Conservation (phyloP, 1,140 invertebrate genomes). For the Charaxes varanes region DNA sequence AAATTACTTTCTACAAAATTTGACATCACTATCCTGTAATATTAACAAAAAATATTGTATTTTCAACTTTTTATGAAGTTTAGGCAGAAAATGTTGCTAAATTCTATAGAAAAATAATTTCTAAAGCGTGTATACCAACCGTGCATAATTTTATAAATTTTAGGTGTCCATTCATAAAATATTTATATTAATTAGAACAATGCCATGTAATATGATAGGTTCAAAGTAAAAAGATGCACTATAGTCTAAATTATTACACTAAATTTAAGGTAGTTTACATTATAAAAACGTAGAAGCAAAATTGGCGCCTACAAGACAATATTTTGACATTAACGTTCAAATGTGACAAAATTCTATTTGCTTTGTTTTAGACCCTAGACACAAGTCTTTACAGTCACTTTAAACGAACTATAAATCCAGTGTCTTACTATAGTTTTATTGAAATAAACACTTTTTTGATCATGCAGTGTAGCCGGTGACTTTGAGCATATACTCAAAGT, state of each 20-base stretch:
- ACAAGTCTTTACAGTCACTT: not conserved
- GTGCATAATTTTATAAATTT: constrained; percentile 33
- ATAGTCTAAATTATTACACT: not conserved
- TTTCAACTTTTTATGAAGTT: not conserved
- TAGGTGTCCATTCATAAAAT: no score
- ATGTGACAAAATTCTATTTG: not conserved
- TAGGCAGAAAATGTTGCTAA: no score
- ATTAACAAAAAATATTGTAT: constrained; percentile 4
- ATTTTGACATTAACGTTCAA: not conserved
- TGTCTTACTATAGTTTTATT: no score
- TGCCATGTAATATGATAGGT: no score
- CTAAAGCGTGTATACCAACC: constrained; percentile 11
- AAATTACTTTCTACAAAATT: constrained; percentile 9
- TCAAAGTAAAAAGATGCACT: no score
- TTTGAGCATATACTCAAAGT: no score
- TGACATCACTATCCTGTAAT: constrained; percentile 34
- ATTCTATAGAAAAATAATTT: no score
- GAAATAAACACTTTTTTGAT: no score
- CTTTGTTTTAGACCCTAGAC: not conserved
- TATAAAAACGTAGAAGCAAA: no score
- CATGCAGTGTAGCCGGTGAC: no score
- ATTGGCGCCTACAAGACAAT: constrained; percentile 12
- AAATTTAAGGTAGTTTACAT: no score
- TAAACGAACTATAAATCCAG: not conserved
- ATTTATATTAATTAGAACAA: no score